Evolutionary conservation across 2,888 invertebrate species (phyloP).

Genomic region (Ophraella communa): DNA sequence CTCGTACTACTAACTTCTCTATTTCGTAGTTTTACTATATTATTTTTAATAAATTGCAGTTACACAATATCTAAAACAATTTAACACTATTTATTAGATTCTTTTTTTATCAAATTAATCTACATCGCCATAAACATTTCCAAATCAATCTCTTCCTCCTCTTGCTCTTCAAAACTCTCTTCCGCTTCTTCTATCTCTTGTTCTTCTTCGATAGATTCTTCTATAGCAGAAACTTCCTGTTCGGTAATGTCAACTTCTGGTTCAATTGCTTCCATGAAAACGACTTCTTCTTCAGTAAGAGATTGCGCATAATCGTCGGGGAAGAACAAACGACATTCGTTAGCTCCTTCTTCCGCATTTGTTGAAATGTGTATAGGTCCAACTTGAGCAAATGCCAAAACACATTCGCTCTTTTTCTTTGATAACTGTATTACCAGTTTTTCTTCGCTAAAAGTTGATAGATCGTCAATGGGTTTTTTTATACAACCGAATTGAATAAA

Average conservation of each 20-base stretch:
- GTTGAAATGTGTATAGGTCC: slow-evolving; percentile 75
- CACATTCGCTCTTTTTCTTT: slow-evolving; percentile 69
- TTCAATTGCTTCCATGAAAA: slow-evolving; percentile 32
- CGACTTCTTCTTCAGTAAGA: slow-evolving; percentile 55
- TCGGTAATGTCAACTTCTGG: slow-evolving; percentile 12
- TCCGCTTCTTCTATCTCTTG: slow-evolving; percentile 31
- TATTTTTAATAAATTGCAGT: too few relatives aligned
- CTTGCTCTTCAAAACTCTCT: slow-evolving; percentile 7
- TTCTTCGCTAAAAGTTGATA: slow-evolving; percentile 63
- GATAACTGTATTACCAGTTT: slow-evolving; percentile 73
- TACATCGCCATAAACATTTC: slow-evolving; percentile 7
- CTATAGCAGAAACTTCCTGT: slow-evolving; percentile 44
- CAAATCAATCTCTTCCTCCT: slow-evolving; percentile 5
- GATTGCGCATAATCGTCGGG: slow-evolving; percentile 69
- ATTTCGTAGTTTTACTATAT: too few relatives aligned
- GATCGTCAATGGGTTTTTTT: too few relatives aligned
- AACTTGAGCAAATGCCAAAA: slow-evolving; percentile 68
- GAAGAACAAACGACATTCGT: slow-evolving; percentile 72
- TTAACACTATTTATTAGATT: not conserved
- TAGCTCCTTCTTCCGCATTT: slow-evolving; percentile 68
- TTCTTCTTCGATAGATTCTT: slow-evolving; percentile 39
- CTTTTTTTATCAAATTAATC: not conserved
- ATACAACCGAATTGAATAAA: too few relatives aligned
- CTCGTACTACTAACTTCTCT: too few relatives aligned
- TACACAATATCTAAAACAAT: not conserved